Conservation (phyloP, 2,888 invertebrate genomes). For the Hyppa rectilinea region DNA sequence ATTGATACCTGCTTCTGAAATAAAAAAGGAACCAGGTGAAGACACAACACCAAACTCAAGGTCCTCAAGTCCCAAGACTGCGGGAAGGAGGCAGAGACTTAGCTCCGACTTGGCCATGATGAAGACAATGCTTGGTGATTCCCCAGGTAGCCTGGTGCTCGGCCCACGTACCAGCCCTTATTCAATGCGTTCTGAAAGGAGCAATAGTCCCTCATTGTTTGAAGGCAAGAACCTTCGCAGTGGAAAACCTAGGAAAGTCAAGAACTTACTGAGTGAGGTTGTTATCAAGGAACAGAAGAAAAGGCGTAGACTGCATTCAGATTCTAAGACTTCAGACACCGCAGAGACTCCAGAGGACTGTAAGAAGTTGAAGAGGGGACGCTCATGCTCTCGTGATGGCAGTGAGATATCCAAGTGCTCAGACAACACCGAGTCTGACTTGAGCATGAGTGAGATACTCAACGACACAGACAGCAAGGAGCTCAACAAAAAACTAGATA, state of each 20-base stretch:
- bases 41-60: constrained; percentile 84
- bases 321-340: constrained; percentile 86
- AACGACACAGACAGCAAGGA: constrained; percentile 85
- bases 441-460: constrained; percentile 91
- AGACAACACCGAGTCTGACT: constrained; percentile 91
- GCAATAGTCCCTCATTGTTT: constrained; percentile 87
- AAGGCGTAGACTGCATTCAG: constrained; percentile 89
- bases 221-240: constrained; percentile 92
- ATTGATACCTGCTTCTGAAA: constrained; percentile 85
- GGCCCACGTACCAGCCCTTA: constrained; percentile 91
- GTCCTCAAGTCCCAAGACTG: constrained; percentile 87
- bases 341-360: constrained; percentile 83
- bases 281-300: constrained; percentile 90
- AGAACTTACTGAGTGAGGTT: constrained; percentile 90
- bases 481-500: constrained; percentile 89
- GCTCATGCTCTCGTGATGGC: constrained; percentile 89
- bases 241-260: constrained; percentile 92
- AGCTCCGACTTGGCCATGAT: constrained; percentile 88
- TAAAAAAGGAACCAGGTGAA: constrained; percentile 87
- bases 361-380: constrained; percentile 86
- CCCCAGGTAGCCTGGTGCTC: constrained; percentile 81
- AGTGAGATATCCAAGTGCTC: constrained; percentile 92
- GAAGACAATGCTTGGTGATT: constrained; percentile 86
- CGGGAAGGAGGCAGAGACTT: constrained; percentile 83
- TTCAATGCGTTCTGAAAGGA: constrained; percentile 91